phyloP scores from a whole-genome alignment of 2,113 vertebrate species.

The Nannospalax galili region DNA sequence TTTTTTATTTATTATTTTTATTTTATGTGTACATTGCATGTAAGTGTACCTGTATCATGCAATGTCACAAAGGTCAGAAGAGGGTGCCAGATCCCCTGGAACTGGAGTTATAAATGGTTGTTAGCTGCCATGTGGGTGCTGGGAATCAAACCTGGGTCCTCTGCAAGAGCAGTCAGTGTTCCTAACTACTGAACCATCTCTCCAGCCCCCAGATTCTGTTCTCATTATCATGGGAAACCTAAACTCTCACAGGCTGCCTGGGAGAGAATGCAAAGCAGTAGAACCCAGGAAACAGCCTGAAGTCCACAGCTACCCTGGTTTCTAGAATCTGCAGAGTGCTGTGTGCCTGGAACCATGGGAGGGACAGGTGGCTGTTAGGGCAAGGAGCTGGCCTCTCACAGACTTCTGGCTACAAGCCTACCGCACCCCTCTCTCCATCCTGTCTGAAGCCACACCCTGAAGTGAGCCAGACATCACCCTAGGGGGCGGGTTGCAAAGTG shows the following conservation, averaged over 20 bases:
- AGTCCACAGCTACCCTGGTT: background rate
- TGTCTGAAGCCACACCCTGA: constrained; percentile 60
- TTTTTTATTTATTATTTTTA: no score
- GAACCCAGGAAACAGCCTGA: background rate
- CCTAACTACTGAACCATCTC: no score
- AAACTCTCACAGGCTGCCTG: background rate
- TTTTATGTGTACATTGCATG: no score
- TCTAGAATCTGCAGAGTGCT: background rate
- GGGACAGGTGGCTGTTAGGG: background rate
- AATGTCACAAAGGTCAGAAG: no score
- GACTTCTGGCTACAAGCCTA: constrained; percentile 42
- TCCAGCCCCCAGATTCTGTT: background rate
- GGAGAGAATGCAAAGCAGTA: background rate
- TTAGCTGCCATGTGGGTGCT: no score
- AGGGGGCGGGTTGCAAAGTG: background rate
- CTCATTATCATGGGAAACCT: background rate
- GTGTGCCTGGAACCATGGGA: constrained; percentile 17
- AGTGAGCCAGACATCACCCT: background rate
- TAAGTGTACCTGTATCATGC: no score
- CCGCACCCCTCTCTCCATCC: constrained; percentile 74
- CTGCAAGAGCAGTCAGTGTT: no score
- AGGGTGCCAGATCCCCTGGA: no score
- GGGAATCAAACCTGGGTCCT: no score
- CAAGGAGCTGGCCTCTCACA: background rate
- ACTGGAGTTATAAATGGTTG: no score